Percentiles rank a stretch among this genome's conserved stretches.
Conservation (phyloP, 1,140 invertebrate genomes). For the Saccostrea cuccullata region DNA sequence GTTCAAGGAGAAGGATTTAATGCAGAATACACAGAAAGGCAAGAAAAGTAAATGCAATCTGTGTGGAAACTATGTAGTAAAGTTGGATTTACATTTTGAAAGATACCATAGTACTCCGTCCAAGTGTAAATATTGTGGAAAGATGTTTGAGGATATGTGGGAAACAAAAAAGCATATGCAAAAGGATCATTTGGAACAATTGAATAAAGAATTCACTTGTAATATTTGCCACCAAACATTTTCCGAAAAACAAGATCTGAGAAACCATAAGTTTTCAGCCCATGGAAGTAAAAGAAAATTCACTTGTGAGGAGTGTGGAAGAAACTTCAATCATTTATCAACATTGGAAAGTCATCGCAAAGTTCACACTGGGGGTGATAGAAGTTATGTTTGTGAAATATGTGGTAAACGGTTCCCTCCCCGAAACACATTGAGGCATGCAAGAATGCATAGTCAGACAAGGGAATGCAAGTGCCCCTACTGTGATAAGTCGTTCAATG, state of each 20-base stretch:
- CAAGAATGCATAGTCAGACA: neutral
- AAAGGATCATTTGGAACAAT: neutral
- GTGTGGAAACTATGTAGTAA: neutral
- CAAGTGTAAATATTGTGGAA: neutral
- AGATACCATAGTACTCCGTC: neutral
- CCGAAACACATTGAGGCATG: neutral
- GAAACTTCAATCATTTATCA: neutral
- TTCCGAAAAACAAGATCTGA: neutral
- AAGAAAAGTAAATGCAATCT: neutral
- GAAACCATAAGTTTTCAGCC: neutral
- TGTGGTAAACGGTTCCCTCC: neutral
- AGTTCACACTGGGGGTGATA: neutral
- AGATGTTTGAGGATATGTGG: neutral
- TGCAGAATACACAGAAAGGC: neutral
- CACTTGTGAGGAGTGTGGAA: neutral
- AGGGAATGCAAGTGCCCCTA: neutral
- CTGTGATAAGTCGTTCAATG: neutral
- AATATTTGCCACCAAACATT: neutral
- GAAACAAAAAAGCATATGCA: neutral
- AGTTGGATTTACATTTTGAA: neutral
- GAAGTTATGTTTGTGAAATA: neutral
- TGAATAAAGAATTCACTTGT: neutral
- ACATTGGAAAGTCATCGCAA: neutral
- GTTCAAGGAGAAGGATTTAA: too few species aligned
- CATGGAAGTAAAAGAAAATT: neutral